Percentiles rank a stretch among this genome's conserved stretches.
These are phyloP conservation scores for Podarcis siculus DNA, from an alignment of 2,797 vertebrate genomes.

Conservation along the genomic window DNA sequence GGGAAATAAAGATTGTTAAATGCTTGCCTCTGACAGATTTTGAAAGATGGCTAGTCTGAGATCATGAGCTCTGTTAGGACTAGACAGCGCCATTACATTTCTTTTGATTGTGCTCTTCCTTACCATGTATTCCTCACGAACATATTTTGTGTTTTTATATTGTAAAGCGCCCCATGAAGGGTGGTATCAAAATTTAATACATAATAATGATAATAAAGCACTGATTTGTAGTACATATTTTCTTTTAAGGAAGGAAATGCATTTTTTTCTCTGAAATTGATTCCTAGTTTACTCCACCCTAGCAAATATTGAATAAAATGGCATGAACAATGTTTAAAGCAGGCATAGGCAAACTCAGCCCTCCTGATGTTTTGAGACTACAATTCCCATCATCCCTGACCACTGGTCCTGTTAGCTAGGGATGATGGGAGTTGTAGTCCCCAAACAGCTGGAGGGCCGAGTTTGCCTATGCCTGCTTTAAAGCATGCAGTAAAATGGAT, in stretches of 20 bases:
- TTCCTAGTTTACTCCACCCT: not conserved
- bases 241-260: slow-evolving; percentile 17
- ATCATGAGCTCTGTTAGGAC: slow-evolving; percentile 30
- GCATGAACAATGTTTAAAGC: not conserved
- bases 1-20: slow-evolving; percentile 39
- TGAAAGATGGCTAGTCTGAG: slow-evolving; percentile 49
- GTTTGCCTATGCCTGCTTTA: no score
- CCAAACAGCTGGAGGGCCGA: no score
- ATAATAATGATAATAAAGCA: not conserved
- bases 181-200: no score
- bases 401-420: no score
- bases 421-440: no score
- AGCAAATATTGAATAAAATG: fast-evolving
- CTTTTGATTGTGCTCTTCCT: slow-evolving; percentile 29
- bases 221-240: slow-evolving; percentile 16
- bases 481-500: not conserved
- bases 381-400: no score
- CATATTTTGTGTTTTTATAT: no score
- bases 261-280: slow-evolving; percentile 19
- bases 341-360: no score
- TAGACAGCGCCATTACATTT: slow-evolving; percentile 30
- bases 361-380: no score
- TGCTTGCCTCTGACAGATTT: slow-evolving; percentile 45
- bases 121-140: not conserved
- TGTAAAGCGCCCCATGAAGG: no score